Base-by-base conservation (phyloP, 2,113 vertebrate species). In the Plecotus auritus region DNA sequence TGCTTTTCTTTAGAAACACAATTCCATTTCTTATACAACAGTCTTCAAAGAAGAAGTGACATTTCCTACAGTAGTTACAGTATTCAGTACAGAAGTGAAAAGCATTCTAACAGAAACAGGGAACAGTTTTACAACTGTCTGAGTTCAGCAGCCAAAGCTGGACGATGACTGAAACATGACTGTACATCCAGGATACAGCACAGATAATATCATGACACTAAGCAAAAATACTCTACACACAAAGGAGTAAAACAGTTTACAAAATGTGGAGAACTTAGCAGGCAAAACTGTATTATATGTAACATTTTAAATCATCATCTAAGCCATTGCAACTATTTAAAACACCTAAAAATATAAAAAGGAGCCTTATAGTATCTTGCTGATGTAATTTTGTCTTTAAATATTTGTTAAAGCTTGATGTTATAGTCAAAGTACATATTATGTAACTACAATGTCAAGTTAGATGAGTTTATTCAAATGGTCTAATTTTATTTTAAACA, bases 211-310 rank as follows among this genome's bases (percentile, higher is more conserved):
- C 99, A 99, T 99, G 81, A 99, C 99, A 99, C 99, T 99, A 99
- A 99, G 99, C 99, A 99, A 99, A 35, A 69, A 69, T 18, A 8
- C n/a, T 69, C 16, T 69, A 35, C 7, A 98, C 99, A 98, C 98
- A 99, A 98, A 98, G 98, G 98, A 99, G 99, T 98, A 99, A 97
- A 98, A 98, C 97, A 98, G 98, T 98, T 99, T 99, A 99, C 98
- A 99, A 99, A 99, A 98, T 98, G 98, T 99, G 98, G 98, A 99
- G 98, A 98, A 99, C 98, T 98, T 98, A 98, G 99, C 99, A 99
- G 99, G 99, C 99, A 99, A 99, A 98, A 98, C 97, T 98, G 98
- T 99, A 98, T 99, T 99, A 99, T 99, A 99, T 99, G 99, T 99
- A 99, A 99, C 98, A 98, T 99, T 98, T 99, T 99, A 98, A 98